Base-by-base conservation (phyloP, 1,140 invertebrate species). In the Scaptomyza graminum region DNA sequence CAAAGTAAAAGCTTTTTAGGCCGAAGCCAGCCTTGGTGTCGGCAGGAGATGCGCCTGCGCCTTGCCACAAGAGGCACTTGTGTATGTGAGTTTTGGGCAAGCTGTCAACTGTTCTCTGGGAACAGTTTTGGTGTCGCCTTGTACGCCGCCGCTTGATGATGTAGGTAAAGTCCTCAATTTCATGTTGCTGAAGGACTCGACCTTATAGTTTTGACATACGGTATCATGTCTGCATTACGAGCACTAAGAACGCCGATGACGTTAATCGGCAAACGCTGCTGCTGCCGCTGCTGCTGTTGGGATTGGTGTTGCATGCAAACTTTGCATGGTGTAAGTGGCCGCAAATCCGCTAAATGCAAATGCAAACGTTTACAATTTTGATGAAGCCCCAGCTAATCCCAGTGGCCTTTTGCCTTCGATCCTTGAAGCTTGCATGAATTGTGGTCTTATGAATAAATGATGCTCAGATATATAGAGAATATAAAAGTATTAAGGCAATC, bases 151-250 rank as follows among this genome's bases (percentile, higher is more conserved):
- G 18, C 18, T 22, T 52, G 80, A 76, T 84, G 81, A 84, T 84
- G 81, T 85, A 81, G 81, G 77, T 72, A 85, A 84, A 80, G 81
- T 77, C 81, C 81, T 85, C 77, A 85, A 81, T 77, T 80, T 68
- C 74, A 80, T 81, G 62, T 71, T 51, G 62, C 46, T 59, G 81
- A 87, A 87, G 83, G 83, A 83, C 83, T 88, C 83, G 83, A 88
- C 83, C 83, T 87, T 88, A 83, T 64, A 88, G 78, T 82, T 85
- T 78, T 85, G 71, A 82, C 82, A 79, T 77, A 74, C 76, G 55
- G 65, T 62, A 71, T 71, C 62, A 75, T 71, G 69, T 83, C 73
- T 74, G 57, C 78, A 61, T 28, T 47, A 50, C 62, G 43, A 47
- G 34, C 37, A 37, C 54, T 62, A 49, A 49, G 46, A 55, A n/a